Evolutionary conservation across 2,113 vertebrate genomes (phyloP), one percentile per base, ranked within the genome.

Genomic region (Petrocephalus microphthalmus): DNA sequence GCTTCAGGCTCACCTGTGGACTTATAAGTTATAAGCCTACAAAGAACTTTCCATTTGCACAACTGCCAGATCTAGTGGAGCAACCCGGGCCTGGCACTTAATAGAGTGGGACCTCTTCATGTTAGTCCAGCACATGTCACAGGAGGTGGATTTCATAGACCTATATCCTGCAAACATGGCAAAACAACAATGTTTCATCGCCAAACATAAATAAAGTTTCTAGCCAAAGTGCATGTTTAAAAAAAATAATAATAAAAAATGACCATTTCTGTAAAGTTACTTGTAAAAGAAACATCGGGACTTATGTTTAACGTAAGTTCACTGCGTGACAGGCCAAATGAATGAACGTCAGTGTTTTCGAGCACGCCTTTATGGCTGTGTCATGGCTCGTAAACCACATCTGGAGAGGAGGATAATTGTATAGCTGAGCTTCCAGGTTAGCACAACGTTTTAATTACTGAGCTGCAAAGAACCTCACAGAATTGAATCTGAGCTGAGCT

Each of bases 401-500:
- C 11, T 13, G 37, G 89, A 84, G 71, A 17, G 49, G 82, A 87
- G 60, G 64, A 87, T 88, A 90, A 91, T 91, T 89, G 91, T 78
- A 87, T 37, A 89, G 56, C 54, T 54, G 22, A 60, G 88, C 45
- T 88, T 89, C 49, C 54, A 67, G 88, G 89, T 89, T 88, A 89
- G 88, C 82, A 88, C 57, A 45, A 82, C 51, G n/a, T 67, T 90
- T 91, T 90, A 90, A 91, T 90, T 88, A 89, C 86, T 45, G 88
- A 57, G 89, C 88, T 88, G 90, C 83, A 86, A 84, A 89, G 86
- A 87, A 54, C 25, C 47, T 74, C 29, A 19, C 84, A 89, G 37
- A 67, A 82, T 13, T 88, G 71, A 84, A 57, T 17, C 45, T 22
- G 25, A 84, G 83, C 29, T 82, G 81, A 51, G 88, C 71, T 87